Conservation (phyloP, 1,140 invertebrate genomes). For the Micrasema longulum region DNA sequence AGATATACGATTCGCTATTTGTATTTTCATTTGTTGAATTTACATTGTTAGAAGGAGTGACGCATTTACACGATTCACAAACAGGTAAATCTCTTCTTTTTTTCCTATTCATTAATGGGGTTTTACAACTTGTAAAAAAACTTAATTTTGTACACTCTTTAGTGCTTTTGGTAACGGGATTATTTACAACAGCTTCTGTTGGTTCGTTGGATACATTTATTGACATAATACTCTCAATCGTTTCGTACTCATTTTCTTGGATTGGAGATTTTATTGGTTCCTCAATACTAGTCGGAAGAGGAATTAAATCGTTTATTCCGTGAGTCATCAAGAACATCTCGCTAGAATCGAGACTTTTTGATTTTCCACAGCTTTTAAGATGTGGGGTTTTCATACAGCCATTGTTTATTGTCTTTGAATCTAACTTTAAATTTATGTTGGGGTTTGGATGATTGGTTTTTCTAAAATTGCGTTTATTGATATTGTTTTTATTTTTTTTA, state of each 20-base stretch:
- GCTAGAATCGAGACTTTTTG: constrained; percentile 84
- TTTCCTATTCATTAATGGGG: constrained; percentile 59
- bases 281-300: constrained; percentile 55
- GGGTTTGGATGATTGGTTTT: constrained; percentile 55
- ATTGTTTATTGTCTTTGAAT: constrained; percentile 48
- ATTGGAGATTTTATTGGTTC: constrained; percentile 58
- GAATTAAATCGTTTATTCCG: constrained; percentile 60
- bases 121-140: constrained; percentile 59
- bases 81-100: constrained; percentile 59
- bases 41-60: constrained; percentile 51
- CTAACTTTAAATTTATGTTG: constrained; percentile 54
- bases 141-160: constrained; percentile 58
- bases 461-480: constrained; percentile 62
- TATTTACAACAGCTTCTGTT: constrained; percentile 37
- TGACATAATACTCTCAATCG: constrained; percentile 52
- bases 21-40: constrained; percentile 22
- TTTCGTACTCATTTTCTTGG: constrained; percentile 56
- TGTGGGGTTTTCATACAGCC: constrained; percentile 60
- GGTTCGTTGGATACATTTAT: constrained; percentile 44
- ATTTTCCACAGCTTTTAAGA: constrained; percentile 83
- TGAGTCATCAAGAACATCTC: constrained; percentile 72
- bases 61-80: constrained; percentile 58
- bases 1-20: constrained; percentile 45
- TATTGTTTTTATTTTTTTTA: constrained; percentile 68
- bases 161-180: constrained; percentile 50